A percentile compares a stretch with the other conserved stretches of the same genome.
Conservation (phyloP, 1,140 invertebrate genomes). For the Heliconius congener region DNA sequence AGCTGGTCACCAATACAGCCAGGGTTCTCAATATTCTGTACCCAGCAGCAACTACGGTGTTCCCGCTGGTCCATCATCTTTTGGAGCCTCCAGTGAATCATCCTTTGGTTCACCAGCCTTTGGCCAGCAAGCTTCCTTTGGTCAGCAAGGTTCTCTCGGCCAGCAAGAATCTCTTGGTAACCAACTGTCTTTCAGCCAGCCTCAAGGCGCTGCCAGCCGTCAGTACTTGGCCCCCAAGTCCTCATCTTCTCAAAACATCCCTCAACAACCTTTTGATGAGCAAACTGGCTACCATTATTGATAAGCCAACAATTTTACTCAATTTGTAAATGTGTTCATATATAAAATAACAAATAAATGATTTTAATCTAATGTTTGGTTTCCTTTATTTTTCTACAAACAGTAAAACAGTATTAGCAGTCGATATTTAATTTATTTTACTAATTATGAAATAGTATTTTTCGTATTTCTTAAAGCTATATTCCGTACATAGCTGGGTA, state of each 20-base stretch:
- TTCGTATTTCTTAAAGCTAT: too few relatives aligned
- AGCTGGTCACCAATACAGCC: conserved; percentile 38
- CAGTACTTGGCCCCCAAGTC: conserved; percentile 65
- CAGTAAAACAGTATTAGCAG: not conserved
- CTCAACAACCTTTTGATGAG: conserved; percentile 71
- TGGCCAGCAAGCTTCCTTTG: not conserved
- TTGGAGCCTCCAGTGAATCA: conserved; percentile 16
- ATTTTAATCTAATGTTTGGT: conserved; percentile 9
- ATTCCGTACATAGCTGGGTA: too few relatives aligned
- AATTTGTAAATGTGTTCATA: conserved; percentile 41
- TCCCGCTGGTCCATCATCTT: not conserved
- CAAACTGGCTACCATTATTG: conserved; percentile 71
- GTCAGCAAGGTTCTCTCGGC: not conserved
- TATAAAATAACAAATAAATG: conserved; percentile 24
- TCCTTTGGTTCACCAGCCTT: conserved; percentile 23
- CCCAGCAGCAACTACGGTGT: conserved; percentile 42
- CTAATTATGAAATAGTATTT: not conserved
- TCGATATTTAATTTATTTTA: not conserved
- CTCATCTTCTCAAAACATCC: conserved; percentile 51
- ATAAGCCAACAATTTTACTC: conserved; percentile 21
- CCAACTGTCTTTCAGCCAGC: conserved; percentile 22
- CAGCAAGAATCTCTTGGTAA: not conserved
- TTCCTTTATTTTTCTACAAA: not conserved
- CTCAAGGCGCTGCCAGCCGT: conserved; percentile 49
- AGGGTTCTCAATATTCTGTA: conserved; percentile 24